Percentiles rank a stretch among this genome's conserved stretches.
These are phyloP conservation scores for Palythoa grandis DNA, from an alignment of 92 coral and sea anemone species.

Conservation along the genomic window DNA sequence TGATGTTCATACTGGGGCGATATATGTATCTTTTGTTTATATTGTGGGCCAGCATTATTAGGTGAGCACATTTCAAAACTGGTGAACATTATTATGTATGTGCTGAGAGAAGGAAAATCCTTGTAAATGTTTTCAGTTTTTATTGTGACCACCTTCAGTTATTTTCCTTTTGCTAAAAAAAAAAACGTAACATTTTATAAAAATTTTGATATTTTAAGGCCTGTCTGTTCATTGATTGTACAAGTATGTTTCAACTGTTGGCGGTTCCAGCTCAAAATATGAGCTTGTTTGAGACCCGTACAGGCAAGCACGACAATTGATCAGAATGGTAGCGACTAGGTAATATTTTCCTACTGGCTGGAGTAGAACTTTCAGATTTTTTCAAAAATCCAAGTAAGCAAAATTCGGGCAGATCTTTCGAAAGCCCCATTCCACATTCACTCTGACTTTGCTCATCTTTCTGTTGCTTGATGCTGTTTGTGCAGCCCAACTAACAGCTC, in stretches of 20 bases:
- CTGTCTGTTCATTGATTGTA: conserved; percentile 9
- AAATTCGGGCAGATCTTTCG: conserved; percentile 65
- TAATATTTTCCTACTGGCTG: conserved; percentile 76
- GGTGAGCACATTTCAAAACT: too few species aligned
- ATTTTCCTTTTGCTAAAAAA: too few species aligned
- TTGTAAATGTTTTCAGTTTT: too few species aligned
- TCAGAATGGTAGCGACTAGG: conserved; percentile 47
- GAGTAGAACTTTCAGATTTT: conserved; percentile 65
- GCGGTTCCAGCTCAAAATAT: conserved; percentile 65
- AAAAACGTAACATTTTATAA: too few species aligned
- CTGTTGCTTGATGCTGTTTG: too few species aligned
- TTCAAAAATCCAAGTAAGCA: conserved; percentile 73
- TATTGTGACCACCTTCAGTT: too few species aligned
- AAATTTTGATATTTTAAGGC: too few species aligned
- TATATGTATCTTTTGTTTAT: neutral
- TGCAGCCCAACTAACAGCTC: too few species aligned
- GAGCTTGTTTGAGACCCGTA: conserved; percentile 62
- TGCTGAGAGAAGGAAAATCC: too few species aligned
- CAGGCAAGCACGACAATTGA: conserved; percentile 56
- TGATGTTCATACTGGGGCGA: conserved; percentile 17
- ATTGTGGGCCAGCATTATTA: too few species aligned
- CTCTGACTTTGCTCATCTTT: conserved; percentile 68
- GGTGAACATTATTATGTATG: too few species aligned
- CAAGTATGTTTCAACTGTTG: conserved; percentile 58
- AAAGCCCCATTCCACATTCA: conserved; percentile 73